Evolutionary conservation across 1,140 invertebrate genomes (phyloP).

Genomic region (Armadillidium nasatum): DNA sequence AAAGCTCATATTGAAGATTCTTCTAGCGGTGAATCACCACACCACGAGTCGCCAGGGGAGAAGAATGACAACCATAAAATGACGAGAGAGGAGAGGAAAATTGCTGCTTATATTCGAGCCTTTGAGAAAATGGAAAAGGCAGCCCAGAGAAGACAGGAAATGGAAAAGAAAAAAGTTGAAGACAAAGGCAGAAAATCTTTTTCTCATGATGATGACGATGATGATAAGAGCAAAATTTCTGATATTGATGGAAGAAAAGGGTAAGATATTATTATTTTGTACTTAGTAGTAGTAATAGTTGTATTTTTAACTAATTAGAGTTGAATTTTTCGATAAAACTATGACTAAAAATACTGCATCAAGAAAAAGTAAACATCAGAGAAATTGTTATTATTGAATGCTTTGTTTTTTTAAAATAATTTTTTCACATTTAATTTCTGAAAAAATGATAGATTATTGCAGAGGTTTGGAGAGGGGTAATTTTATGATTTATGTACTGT

Average conservation of each 20-base stretch:
- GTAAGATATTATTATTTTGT: conserved; percentile 47
- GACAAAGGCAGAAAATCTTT: conserved; percentile 33
- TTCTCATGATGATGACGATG: conserved; percentile 39
- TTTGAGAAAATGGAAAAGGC: conserved; percentile 63
- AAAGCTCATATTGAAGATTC: conserved; percentile 4
- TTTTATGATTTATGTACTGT: no score
- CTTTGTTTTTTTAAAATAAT: no score
- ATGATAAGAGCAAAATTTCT: conserved; percentile 40
- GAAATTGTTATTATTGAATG: no score
- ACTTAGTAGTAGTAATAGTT: no score
- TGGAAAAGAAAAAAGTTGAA: conserved; percentile 46
- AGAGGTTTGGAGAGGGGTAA: no score
- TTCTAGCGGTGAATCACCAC: conserved; percentile 21
- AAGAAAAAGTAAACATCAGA: no score
- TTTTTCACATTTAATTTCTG: no score
- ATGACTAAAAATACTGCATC: no score
- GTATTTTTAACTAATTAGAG: no score
- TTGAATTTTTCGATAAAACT: no score
- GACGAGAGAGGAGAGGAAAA: conserved; percentile 90
- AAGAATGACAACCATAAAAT: conserved; percentile 40
- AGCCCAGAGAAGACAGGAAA: conserved; percentile 53
- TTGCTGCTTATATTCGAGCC: conserved; percentile 90
- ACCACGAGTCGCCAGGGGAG: not conserved
- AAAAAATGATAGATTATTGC: no score
- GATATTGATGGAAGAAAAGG: conserved; percentile 49